A percentile compares a stretch with the other conserved stretches of the same genome.
Conservation (phyloP, 2,797 vertebrate genomes). For the Liparis tanakae region DNA sequence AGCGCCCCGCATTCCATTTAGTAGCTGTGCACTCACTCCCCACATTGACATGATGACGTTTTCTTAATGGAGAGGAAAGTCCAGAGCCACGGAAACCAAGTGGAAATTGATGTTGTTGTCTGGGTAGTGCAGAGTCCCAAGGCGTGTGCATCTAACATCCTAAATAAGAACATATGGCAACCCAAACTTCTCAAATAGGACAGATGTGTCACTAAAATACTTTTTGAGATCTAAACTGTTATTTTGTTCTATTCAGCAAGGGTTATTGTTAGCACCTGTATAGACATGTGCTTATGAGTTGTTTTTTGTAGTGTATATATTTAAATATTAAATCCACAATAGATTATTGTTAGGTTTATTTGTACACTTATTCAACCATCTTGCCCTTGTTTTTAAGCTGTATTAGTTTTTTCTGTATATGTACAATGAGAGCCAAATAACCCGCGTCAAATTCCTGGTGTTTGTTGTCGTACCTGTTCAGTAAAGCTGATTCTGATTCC, state of each 20-base stretch:
- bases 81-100: constrained; percentile 29
- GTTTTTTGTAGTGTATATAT: not conserved
- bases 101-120: constrained; percentile 40
- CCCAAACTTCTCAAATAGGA: constrained; percentile 32
- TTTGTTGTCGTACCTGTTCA: too few relatives aligned
- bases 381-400: not conserved
- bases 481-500: too few relatives aligned
- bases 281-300: not conserved
- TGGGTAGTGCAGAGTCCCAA: constrained; percentile 6
- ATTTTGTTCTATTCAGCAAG: constrained; percentile 18
- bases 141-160: constrained; percentile 35
- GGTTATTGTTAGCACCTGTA: constrained; percentile 27
- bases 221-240: constrained; percentile 27
- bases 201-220: constrained; percentile 49
- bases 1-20: constrained; percentile 37
- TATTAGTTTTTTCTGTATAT: not conserved
- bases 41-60: constrained; percentile 32
- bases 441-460: not conserved
- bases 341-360: not conserved
- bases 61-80: constrained; percentile 39
- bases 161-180: constrained; percentile 53
- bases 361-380: not conserved
- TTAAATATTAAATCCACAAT: not conserved
- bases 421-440: not conserved
- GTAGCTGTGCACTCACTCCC: constrained; percentile 21